Percentiles rank a stretch among this genome's conserved stretches.
Conservation (phyloP, 2,113 vertebrate species). For the Corythaixoides concolor region DNA sequence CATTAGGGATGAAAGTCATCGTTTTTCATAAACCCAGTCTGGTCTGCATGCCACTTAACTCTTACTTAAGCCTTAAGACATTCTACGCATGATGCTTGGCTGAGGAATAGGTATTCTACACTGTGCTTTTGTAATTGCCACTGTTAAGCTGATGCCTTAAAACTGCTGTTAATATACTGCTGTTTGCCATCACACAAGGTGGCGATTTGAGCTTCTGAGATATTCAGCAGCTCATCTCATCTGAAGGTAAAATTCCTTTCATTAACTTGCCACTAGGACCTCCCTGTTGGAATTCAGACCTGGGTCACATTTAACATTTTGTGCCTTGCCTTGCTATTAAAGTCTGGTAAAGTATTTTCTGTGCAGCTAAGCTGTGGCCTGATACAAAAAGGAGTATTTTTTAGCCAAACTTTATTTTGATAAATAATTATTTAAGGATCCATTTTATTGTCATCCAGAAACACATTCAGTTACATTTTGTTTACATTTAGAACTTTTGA, state of each 20-base stretch:
- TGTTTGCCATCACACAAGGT: neutral
- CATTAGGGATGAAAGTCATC: neutral
- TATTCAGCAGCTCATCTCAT: neutral
- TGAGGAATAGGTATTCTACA: neutral
- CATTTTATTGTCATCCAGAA: neutral
- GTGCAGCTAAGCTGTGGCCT: neutral
- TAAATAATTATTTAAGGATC: neutral
- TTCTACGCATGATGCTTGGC: neutral
- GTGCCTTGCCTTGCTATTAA: neutral
- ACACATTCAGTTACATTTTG: neutral
- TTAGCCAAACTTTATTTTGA: slow-evolving; percentile 31
- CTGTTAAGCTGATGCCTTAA: neutral
- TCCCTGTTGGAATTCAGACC: neutral
- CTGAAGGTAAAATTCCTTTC: neutral
- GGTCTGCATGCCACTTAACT: neutral
- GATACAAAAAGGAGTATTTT: neutral
- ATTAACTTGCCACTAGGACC: neutral
- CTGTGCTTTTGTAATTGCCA: neutral
- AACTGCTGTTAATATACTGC: neutral
- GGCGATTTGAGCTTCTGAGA: neutral
- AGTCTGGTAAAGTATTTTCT: slow-evolving; percentile 13
- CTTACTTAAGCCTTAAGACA: neutral
- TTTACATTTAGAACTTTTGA: slow-evolving; percentile 35
- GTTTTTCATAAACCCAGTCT: neutral
- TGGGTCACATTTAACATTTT: neutral